Base-by-base conservation (phyloP, 2,888 invertebrate genomes). In the Hirtodrosophila cameraria region DNA sequence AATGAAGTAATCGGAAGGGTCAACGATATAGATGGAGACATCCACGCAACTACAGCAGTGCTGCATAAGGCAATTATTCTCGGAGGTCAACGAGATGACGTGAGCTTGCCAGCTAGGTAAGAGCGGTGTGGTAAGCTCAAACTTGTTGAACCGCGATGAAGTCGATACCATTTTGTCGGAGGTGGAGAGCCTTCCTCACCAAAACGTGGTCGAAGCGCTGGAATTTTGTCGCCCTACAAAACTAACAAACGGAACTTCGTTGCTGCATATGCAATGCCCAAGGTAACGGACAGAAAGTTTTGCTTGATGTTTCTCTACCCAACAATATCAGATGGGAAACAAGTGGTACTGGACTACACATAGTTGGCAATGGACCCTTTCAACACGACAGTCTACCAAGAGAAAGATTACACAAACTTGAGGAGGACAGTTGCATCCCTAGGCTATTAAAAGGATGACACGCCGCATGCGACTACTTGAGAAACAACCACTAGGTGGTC, bases 391-490 rank as follows among this genome's bases (percentile, higher is more conserved):
- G 27, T 27, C 9, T 39, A 25, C 25, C 11, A 25, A 1, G 39
- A 39, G 7, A 9, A 25, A 2, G 27, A 39, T 7, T 53, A 1
- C 11, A 23, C 3, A 58, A 33, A 38, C 3, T 57, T 2, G 25
- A 16, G 9, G 63, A n/a, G n/a, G n/a, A n/a, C n/a, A n/a, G n/a
- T n/a, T n/a, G n/a, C n/a, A n/a, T n/a, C n/a, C n/a, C n/a, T 16
- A n/a, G 38, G 48, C 16, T 27, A 7, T 7, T 64, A 49, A 27
- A 20, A 41, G 58, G 58, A 15, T 52, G 53, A 12, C 35, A 41
- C n/a, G 57, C 52, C 3, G 30, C 8, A 8, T 61, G 49, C 48
- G n/a, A 7, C 7, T 23, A 12, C 38, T 3, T 20, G n/a, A 11
- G 38, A 8, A 13, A 15, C 20, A 7, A 38, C 20, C 2, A 35